A percentile compares a stretch with the other conserved stretches of the same genome.
These are phyloP conservation scores for Ashinkailepas kermadecensis DNA, from an alignment of 2,888 invertebrate species.

Conservation along the genomic window DNA sequence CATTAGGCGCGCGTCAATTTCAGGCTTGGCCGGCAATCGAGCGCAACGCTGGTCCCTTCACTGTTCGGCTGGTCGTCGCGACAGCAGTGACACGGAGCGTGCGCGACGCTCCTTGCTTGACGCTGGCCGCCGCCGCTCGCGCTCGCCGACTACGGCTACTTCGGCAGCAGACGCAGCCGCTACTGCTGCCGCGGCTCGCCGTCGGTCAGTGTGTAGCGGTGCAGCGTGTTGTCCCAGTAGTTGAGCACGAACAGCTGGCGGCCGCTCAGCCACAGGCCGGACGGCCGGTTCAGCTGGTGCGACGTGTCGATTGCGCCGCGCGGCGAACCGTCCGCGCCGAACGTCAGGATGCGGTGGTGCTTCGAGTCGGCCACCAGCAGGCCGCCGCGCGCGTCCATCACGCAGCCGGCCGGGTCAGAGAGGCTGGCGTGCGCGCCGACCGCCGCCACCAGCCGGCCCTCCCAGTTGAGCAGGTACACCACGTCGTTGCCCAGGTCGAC, in stretches of 20 bases:
- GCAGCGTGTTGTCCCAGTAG: constrained; percentile 9
- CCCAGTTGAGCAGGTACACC: constrained; percentile 11
- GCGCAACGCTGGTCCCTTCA: no score
- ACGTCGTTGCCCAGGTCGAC: constrained; percentile 9
- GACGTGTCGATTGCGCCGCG: background rate
- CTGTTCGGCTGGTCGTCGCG: no score
- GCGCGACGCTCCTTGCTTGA: no score
- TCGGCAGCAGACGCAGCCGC: background rate
- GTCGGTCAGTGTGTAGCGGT: background rate
- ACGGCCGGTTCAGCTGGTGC: background rate
- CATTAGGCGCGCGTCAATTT: no score
- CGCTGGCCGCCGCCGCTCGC: no score
- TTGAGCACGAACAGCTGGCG: background rate
- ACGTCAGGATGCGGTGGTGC: background rate
- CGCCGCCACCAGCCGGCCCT: background rate
- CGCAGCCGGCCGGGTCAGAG: background rate
- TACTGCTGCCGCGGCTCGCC: background rate
- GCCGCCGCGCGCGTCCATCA: background rate
- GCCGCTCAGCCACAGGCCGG: background rate
- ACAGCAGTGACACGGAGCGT: no score
- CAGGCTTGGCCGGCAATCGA: no score
- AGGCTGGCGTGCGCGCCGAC: background rate
- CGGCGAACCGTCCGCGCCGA: background rate
- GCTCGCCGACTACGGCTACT: background rate
- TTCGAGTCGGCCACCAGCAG: background rate